Conservation (phyloP, 1,140 invertebrate genomes). For the Platyscapa corneri region DNA sequence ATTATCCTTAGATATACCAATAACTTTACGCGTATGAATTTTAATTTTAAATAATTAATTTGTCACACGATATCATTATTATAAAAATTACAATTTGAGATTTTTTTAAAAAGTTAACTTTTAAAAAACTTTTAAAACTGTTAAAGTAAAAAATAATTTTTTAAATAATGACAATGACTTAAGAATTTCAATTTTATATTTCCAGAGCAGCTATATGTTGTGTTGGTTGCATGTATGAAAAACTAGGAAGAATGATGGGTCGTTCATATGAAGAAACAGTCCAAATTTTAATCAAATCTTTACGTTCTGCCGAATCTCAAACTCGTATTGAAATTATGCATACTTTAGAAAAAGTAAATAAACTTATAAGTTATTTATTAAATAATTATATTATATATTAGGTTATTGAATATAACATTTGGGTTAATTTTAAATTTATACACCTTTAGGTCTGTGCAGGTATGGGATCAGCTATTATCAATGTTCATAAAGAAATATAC, state of each 20-base stretch:
- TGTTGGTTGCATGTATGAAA: constrained; percentile 98
- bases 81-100: no score
- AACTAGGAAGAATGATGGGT: constrained; percentile 98
- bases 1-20: no score
- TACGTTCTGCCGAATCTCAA: constrained; percentile 96
- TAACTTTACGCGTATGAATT: no score
- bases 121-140: no score
- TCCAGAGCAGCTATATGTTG: constrained; percentile 96
- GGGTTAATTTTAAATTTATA: constrained; percentile 22
- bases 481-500: constrained; percentile 94
- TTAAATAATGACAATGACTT: neutral
- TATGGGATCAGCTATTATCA: constrained; percentile 90
- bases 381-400: neutral
- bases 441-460: constrained; percentile 82
- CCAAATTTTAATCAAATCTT: constrained; percentile 90
- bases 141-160: no score
- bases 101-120: no score
- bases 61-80: no score
- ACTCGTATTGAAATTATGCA: constrained; percentile 97
- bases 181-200: constrained; percentile 52
- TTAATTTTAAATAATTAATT: no score
- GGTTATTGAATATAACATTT: neutral
- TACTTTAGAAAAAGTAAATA: constrained; percentile 90
- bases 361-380: constrained; percentile 32
- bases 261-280: constrained; percentile 98